These are phyloP conservation scores for Gryllus bimaculatus DNA, from an alignment of 1,140 invertebrate genomes.

Conservation along the genomic window DNA sequence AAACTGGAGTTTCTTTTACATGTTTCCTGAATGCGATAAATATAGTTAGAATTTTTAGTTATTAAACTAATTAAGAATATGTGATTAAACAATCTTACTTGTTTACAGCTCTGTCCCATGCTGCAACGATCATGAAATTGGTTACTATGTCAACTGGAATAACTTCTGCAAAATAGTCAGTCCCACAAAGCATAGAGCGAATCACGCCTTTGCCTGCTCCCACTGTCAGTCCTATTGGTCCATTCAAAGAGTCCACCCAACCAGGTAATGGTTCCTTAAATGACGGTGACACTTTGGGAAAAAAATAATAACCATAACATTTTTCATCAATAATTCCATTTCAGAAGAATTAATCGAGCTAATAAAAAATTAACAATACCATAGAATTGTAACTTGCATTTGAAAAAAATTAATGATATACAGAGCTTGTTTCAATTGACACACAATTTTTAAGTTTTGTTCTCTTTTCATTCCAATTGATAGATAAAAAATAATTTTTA, in stretches of 20 bases:
- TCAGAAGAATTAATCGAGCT: neutral
- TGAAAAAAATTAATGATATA: too few relatives aligned
- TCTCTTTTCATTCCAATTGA: too few relatives aligned
- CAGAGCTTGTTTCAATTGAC: too few relatives aligned
- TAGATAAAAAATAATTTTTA: too few relatives aligned
- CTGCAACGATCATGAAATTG: slow-evolving; percentile 39
- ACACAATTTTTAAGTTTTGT: too few relatives aligned
- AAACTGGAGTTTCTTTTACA: slow-evolving; percentile 33
- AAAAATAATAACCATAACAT: neutral
- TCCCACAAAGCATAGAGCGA: slow-evolving; percentile 41
- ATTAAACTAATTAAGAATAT: neutral
- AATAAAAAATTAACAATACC: too few relatives aligned
- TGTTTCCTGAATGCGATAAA: neutral
- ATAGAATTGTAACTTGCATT: too few relatives aligned
- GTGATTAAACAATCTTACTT: neutral
- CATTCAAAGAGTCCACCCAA: slow-evolving; percentile 64
- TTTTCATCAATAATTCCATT: neutral
- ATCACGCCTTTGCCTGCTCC: slow-evolving; percentile 47
- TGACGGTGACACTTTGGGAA: slow-evolving; percentile 30
- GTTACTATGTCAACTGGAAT: slow-evolving; percentile 56
- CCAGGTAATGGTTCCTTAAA: slow-evolving; percentile 36
- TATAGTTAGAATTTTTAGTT: neutral
- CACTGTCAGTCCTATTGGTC: slow-evolving; percentile 44
- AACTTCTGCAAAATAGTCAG: slow-evolving; percentile 42
- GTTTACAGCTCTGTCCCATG: neutral